phyloP scores from a whole-genome alignment of 2,888 invertebrate species.

The Drosophila ustulata region DNA sequence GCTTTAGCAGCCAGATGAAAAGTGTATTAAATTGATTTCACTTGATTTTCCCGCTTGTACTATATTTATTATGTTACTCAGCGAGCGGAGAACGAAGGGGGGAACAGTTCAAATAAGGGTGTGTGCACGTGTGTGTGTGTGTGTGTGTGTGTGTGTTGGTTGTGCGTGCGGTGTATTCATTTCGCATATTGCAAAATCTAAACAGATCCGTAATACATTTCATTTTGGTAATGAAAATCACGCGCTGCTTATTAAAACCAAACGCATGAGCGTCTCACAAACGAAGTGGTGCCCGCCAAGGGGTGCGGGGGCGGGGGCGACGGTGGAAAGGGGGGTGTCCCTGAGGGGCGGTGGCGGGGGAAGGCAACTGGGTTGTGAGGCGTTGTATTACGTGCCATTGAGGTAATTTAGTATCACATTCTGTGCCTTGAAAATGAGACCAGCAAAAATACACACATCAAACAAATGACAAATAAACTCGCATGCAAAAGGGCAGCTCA shows the following conservation, averaged over 20 bases:
- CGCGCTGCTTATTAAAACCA: slow-evolving; percentile 75
- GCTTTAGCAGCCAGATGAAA: slow-evolving; percentile 49
- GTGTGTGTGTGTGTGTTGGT: slow-evolving; percentile 28
- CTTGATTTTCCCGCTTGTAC: slow-evolving; percentile 71
- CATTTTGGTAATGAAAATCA: slow-evolving; percentile 76
- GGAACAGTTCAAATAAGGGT: slow-evolving; percentile 15
- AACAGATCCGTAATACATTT: slow-evolving; percentile 62
- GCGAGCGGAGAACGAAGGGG: background rate
- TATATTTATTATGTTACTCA: slow-evolving; percentile 59
- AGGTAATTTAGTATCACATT: slow-evolving; percentile 50
- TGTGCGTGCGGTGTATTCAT: slow-evolving; percentile 59
- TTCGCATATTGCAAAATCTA: slow-evolving; percentile 78
- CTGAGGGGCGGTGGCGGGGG: background rate
- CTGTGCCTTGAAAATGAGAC: slow-evolving; percentile 36
- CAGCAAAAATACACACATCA: slow-evolving; percentile 14
- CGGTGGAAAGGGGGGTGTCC: background rate
- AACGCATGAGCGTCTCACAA: slow-evolving; percentile 51
- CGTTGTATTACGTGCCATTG: slow-evolving; percentile 54
- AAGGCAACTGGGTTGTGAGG: background rate
- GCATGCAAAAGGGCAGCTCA: background rate
- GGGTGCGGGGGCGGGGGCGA: no score
- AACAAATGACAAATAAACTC: slow-evolving; percentile 1
- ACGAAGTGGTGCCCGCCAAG: background rate
- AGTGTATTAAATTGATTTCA: slow-evolving; percentile 79
- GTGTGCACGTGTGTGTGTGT: slow-evolving; percentile 13